Evolutionary conservation across 2,888 invertebrate species (phyloP).

Genomic region (Fragum fragum): DNA sequence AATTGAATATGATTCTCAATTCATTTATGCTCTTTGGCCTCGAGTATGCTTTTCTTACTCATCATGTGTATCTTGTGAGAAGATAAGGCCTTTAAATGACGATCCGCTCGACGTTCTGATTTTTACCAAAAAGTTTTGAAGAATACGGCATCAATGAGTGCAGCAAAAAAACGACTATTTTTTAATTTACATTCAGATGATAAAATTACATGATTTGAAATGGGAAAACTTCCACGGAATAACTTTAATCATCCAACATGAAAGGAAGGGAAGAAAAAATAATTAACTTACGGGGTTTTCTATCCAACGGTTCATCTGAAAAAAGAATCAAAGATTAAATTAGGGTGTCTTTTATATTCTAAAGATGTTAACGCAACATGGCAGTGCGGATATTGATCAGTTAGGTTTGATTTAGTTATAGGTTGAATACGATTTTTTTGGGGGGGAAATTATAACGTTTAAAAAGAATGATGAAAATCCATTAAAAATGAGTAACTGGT

Average conservation of each 20-base stretch:
- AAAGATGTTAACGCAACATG: conserved; percentile 1
- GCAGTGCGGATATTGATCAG: conserved; percentile 10
- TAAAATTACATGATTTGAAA: neutral
- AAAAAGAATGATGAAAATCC: too few species aligned
- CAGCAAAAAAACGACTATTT: neutral
- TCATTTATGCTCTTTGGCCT: too few species aligned
- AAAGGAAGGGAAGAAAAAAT: neutral
- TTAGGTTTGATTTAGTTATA: neutral
- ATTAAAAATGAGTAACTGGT: too few species aligned
- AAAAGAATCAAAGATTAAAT: conserved; percentile 5
- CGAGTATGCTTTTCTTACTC: too few species aligned
- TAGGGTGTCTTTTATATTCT: conserved; percentile 9
- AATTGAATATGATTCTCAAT: too few species aligned
- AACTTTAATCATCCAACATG: conserved; percentile 3
- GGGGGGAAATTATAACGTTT: too few species aligned
- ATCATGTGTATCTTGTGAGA: too few species aligned
- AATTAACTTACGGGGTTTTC: conserved; percentile 33
- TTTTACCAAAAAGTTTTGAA: too few species aligned
- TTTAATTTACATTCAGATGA: neutral
- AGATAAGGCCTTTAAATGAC: too few species aligned
- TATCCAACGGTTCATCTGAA: conserved; percentile 36
- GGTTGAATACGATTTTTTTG: neutral
- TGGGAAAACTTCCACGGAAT: neutral
- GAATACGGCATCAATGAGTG: too few species aligned
- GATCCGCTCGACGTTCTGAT: too few species aligned